Evolutionary conservation across 2,888 invertebrate genomes (phyloP).

Genomic region (Criorhina ranunculi): DNA sequence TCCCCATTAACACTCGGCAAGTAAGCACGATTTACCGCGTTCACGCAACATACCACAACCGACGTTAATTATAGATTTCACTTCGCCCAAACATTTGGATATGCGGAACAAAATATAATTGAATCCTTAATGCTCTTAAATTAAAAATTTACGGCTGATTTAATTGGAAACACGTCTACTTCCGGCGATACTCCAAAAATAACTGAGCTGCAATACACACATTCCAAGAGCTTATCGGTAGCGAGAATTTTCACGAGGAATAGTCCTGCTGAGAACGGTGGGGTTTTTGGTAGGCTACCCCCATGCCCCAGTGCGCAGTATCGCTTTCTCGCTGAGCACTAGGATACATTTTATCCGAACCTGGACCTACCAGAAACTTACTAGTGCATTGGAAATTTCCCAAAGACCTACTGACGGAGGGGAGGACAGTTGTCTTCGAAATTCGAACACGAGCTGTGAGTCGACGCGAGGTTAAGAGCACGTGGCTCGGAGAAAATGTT

Average conservation of each 20-base stretch:
- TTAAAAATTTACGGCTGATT: constrained; percentile 62
- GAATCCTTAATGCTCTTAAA: constrained; percentile 46
- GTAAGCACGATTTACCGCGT: not conserved
- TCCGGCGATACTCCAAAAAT: constrained; percentile 78
- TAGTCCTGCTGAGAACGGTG: constrained; percentile 15
- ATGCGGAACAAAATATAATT: constrained; percentile 31
- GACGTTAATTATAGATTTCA: constrained; percentile 34
- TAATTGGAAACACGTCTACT: constrained; percentile 77
- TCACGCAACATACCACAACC: constrained; percentile 2
- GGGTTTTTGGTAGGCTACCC: not conserved
- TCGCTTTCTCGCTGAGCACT: constrained; percentile 37
- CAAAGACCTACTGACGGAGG: constrained; percentile 18
- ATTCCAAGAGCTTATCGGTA: constrained; percentile 71
- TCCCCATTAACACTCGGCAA: constrained; percentile 21
- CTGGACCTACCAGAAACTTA: constrained; percentile 59
- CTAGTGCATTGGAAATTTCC: constrained; percentile 47
- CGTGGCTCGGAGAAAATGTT: constrained; percentile 66
- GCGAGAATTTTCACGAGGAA: constrained; percentile 49
- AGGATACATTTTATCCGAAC: constrained; percentile 59
- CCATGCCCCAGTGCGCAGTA: constrained; percentile 46
- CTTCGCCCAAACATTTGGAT: constrained; percentile 18
- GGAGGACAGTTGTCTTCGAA: constrained; percentile 35
- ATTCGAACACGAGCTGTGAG: constrained; percentile 58
- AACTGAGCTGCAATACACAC: constrained; percentile 77
- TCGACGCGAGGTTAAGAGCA: constrained; percentile 48